Evolutionary conservation across 2,797 vertebrate genomes (phyloP), one percentile per base, ranked within the genome.

Genomic region (Darevskia mixta): DNA sequence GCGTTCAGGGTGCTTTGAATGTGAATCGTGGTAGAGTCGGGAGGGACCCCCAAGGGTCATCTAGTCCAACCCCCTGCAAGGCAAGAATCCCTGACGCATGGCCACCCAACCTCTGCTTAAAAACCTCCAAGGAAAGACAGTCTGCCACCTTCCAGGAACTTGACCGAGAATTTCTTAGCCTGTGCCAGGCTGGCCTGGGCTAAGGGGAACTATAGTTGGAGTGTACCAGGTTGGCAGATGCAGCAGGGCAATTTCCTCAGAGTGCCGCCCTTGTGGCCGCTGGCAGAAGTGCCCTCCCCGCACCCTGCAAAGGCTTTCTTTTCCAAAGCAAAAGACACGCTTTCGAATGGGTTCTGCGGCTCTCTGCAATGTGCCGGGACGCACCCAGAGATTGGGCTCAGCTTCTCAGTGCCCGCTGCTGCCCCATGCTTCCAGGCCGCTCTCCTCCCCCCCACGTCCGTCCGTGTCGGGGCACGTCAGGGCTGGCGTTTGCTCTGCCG

Each of bases 311-410:
- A 71, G 69, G 69, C 69, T 29, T 71, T 11, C 69, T n/a, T 69
- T 29, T 11, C 9, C 20, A 20, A 73, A 73, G 5, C 72, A 73
- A 18, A 35, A 35, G 11, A n/a, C 13, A 17, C 64, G 27, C 27
- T 4, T 9, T 17, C 8, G 43, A 1, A 75, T 15, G 2, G 29
- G 0, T 5, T 3, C 0, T 5, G 49, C 0, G 2, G 13, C 38
- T 10, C 49, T 72, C 20, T 1, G 4, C 55, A 8, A 10, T 71
- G 17, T 3, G 17, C 43, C 15, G 4, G n/a, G 45, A 15, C 1
- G 7, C 2, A 5, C 41, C 32, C 27, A 9, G 23, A 11, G 20
- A 15, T 4, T 2, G 45, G 17, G 1, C 0, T 8, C 27, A 2
- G 15, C 6, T 72, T 35, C 15, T 25, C 5, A 11, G 43, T 15